Percentiles rank a stretch among this genome's conserved stretches.
Conservation (phyloP, 2,797 vertebrate genomes). For the Gallinago solitaria region DNA sequence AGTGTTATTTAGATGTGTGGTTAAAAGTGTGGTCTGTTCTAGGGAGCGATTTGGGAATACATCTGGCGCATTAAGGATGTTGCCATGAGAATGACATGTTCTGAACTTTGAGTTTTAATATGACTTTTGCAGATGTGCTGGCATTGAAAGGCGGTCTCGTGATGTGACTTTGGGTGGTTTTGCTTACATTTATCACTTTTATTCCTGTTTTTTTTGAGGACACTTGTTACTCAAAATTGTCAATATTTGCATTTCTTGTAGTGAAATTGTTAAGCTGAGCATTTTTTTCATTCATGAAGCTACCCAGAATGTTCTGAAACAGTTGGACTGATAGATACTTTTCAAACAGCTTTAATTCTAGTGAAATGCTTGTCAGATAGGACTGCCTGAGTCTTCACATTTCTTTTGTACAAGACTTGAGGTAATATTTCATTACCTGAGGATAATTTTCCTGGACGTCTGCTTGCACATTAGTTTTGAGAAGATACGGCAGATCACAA, state of each 20-base stretch:
- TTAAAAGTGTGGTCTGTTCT: slow-evolving; percentile 25
- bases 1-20: neutral
- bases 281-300: slow-evolving; percentile 3
- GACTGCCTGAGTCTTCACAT: neutral
- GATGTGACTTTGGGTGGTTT: slow-evolving; percentile 53
- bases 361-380: neutral
- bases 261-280: neutral
- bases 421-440: neutral
- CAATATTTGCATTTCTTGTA: slow-evolving; percentile 43
- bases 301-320: neutral
- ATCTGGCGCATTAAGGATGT: slow-evolving; percentile 47
- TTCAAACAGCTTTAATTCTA: neutral
- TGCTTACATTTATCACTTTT: slow-evolving; percentile 50
- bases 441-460: neutral
- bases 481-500: neutral
- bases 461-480: neutral
- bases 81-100: slow-evolving; percentile 69
- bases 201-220: slow-evolving; percentile 16
- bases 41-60: slow-evolving; percentile 54
- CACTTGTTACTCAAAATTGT: slow-evolving; percentile 22
- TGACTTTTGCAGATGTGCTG: slow-evolving; percentile 71
- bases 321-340: neutral
- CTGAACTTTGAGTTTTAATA: slow-evolving; percentile 59
- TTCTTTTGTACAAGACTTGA: neutral
- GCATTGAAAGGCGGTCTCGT: slow-evolving; percentile 34